phyloP scores from a whole-genome alignment of 2,888 invertebrate species.

The Peribatodes rhomboidaria region DNA sequence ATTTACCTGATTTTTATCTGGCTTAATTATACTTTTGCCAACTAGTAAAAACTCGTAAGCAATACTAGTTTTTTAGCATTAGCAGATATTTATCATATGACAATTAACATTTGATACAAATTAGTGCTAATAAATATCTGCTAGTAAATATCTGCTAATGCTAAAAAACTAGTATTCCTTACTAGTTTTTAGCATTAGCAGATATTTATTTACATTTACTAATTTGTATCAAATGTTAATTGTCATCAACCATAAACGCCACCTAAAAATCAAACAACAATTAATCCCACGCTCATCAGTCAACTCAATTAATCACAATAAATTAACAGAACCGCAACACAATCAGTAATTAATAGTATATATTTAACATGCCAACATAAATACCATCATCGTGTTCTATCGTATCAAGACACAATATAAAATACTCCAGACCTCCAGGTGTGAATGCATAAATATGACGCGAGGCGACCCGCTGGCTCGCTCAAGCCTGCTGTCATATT shows the following conservation, averaged over 20 bases:
- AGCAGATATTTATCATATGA: too few relatives aligned
- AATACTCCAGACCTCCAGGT: constrained; percentile 84
- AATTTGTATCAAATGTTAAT: background rate
- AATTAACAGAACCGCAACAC: constrained; percentile 82
- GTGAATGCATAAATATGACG: constrained; percentile 85
- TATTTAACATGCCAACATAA: constrained; percentile 81
- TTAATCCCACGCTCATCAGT: constrained; percentile 52
- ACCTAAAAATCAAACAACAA: constrained; percentile 33
- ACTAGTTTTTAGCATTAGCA: too few relatives aligned
- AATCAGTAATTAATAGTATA: constrained; percentile 82
- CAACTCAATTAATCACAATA: constrained; percentile 73
- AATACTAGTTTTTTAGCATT: too few relatives aligned
- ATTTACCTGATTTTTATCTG: too few relatives aligned
- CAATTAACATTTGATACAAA: too few relatives aligned
- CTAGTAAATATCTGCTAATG: too few relatives aligned
- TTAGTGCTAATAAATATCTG: too few relatives aligned
- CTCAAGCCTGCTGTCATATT: constrained; percentile 86
- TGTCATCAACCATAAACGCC: constrained; percentile 28
- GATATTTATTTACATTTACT: background rate
- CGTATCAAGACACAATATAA: constrained; percentile 71
- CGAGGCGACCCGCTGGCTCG: constrained; percentile 83
- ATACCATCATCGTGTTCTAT: constrained; percentile 76
- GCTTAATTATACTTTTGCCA: too few relatives aligned
- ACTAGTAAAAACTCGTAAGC: too few relatives aligned
- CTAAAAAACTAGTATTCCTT: too few relatives aligned